A percentile compares a stretch with the other conserved stretches of the same genome.
These are phyloP conservation scores for Holocentrus rufus DNA, from an alignment of 2,797 vertebrate species.

Conservation along the genomic window DNA sequence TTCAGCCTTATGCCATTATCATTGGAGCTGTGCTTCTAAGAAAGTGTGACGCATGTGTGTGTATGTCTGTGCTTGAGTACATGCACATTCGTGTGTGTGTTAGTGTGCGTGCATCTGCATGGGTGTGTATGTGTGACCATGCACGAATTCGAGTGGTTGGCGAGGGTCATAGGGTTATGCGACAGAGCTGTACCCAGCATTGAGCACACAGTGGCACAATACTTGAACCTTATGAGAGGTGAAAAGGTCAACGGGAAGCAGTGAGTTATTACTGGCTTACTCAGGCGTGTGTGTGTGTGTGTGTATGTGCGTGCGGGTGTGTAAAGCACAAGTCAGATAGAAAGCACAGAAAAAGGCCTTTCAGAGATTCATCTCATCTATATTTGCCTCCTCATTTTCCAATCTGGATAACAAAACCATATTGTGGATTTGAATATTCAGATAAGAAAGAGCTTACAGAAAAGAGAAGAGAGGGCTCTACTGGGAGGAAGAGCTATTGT, in stretches of 20 bases:
- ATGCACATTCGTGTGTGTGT: conserved; percentile 13
- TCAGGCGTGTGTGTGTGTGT: conserved; percentile 27
- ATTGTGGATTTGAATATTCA: conserved; percentile 33
- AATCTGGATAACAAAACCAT: conserved; percentile 16
- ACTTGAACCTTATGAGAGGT: conserved; percentile 60
- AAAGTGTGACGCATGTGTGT: conserved; percentile 12
- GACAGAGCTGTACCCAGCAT: conserved; percentile 21
- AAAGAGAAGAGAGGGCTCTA: conserved; percentile 1
- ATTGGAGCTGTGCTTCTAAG: conserved; percentile 5
- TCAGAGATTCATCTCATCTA: conserved; percentile 20
- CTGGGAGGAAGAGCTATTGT: conserved; percentile 18
- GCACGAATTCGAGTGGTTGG: neutral
- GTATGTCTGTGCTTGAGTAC: neutral
- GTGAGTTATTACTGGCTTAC: conserved; percentile 45
- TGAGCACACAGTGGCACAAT: conserved; percentile 26
- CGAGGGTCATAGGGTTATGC: conserved; percentile 42
- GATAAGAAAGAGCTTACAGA: conserved; percentile 1
- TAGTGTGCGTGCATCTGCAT: neutral
- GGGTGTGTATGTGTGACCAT: neutral
- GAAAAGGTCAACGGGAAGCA: conserved; percentile 63
- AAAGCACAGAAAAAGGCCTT: conserved; percentile 13
- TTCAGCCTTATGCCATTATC: conserved; percentile 33
- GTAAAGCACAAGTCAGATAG: conserved; percentile 1
- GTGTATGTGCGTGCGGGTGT: conserved; percentile 27
- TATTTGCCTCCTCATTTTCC: conserved; percentile 20